Base-by-base conservation (phyloP, 2,113 vertebrate species). In the Hippoglossus stenolepis region DNA sequence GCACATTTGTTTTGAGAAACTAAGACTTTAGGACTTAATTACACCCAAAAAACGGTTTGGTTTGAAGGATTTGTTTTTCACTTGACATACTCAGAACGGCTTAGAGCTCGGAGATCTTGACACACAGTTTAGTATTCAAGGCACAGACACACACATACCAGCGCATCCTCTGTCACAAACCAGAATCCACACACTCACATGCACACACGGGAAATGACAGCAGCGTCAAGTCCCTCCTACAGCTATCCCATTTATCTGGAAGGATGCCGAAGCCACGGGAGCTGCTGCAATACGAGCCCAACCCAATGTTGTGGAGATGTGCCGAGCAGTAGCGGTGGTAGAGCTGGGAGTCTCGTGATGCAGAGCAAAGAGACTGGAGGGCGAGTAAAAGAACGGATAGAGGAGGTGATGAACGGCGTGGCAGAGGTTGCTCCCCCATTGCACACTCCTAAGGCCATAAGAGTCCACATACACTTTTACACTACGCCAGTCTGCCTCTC, bases 51-150 rank as follows among this genome's bases (percentile, higher is more conserved):
- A 64, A 49, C 7, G 3, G 64, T 57, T 58, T 28, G 73, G 67
- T 58, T 38, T 60, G 26, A 24, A 53, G 3, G 4, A 53, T 43
- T 67, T 64, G 49, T 67, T 31, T 62, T 31, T 66, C 38, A 78
- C 64, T 51, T 59, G 58, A 54, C 63, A 69, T 13, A 15, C 54
- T 65, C 47, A 83, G 45, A 69, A 54, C 18, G 15, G 62, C 75
- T 56, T 14, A 38, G 56, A 80, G 70, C 67, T 70, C 9, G 13
- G 51, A 66, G 63, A 81, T 71, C 77, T 59, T 64, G 35, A 74
- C 72, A 21, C 64, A 2, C 61, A 57, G 73, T 77, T 84, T 84
- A 74, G 65, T 73, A 84, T 89, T 85, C 83, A 62, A 40, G 35
- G 28, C 87, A 80, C 78, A 85, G 64, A 75, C 51, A 10, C 76